phyloP scores from a whole-genome alignment of 2,888 invertebrate genomes.

The Parapristionchus giblindavisi region DNA sequence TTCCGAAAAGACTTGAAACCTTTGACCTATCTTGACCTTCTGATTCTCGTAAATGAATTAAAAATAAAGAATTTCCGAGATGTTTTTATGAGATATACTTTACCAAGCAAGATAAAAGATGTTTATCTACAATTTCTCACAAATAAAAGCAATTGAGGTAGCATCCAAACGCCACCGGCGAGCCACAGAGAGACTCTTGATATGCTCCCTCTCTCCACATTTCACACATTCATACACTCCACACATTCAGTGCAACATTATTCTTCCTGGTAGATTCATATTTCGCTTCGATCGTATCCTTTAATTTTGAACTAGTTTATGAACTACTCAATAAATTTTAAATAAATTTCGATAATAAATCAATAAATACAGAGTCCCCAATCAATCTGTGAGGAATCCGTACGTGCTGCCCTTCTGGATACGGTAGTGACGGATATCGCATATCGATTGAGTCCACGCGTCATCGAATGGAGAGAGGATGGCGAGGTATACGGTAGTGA shows the following conservation, averaged over 20 bases:
- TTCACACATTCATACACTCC: no score
- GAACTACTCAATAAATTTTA: no score
- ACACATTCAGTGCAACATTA: no score
- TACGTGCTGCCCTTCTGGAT: conserved; percentile 85
- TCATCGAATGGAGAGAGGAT: conserved; percentile 60
- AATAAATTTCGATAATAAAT: no score
- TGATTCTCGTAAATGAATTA: not conserved
- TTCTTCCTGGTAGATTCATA: no score
- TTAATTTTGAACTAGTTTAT: no score
- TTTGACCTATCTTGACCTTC: conserved; percentile 4
- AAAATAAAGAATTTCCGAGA: conserved; percentile 20
- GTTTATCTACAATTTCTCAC: no score
- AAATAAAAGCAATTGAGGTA: no score
- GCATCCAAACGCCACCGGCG: conserved; percentile 53
- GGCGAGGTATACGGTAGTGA: conserved; percentile 54
- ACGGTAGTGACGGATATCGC: conserved; percentile 86
- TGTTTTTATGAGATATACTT: not conserved
- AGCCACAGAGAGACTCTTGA: conserved; percentile 44
- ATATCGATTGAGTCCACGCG: conserved; percentile 72
- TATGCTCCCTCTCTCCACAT: conserved; percentile 28
- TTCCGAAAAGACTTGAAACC: conserved; percentile 13
- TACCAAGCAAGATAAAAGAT: no score
- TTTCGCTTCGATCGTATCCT: no score
- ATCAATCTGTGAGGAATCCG: conserved; percentile 75
- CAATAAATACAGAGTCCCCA: conserved; percentile 56